Evolutionary conservation across 2,888 invertebrate genomes (phyloP), one percentile per base, ranked within the genome.

Genomic region (Calameuta idolon): DNA sequence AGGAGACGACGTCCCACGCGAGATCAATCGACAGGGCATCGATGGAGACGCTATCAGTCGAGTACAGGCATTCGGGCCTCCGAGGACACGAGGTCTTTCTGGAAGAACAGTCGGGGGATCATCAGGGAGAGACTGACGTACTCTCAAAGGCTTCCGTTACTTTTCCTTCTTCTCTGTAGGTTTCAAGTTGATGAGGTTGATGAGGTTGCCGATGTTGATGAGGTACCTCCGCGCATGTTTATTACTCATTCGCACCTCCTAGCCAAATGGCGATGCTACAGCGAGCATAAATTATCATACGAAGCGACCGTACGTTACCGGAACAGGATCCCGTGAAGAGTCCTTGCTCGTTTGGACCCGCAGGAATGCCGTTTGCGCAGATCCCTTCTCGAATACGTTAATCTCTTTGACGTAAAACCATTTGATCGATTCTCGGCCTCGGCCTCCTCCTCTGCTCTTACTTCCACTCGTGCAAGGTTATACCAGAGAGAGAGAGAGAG

Each of bases 231-330:
- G 37, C 37, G 12, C 37, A 37, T 15, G 15, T 40, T 40, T 15
- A 40, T 40, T 40, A 15, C 23, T 55, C 23, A 23, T 55, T 55
- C 55, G 23, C 55, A 55, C 55, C 55, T 55, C 23, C 55, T 23
- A 71, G 34, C 71, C 31, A 34, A 71, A 71, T 34, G 71, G 30
- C 11, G 71, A 71, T 71, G 30, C 30, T 71, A 71, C 11, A 31
- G 71, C 12, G 71, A 30, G 71, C 12, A 71, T 71, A 71, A 71
- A 71, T 71, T 71, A 71, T 71, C 71, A 71, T 71, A 71, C 30
- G 71, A 31, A 71, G 11, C 71, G 71, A 71, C 15, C 71, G 30
- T 23, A 11, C 1, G 30, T 71, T n/a, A 71, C 11, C 15, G 71
- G 71, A 71, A 71, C 71, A 71, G 71, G 34, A 71, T 30, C 15